Conservation (phyloP, 2,888 invertebrate species). For the Nemapogon koenigi region DNA sequence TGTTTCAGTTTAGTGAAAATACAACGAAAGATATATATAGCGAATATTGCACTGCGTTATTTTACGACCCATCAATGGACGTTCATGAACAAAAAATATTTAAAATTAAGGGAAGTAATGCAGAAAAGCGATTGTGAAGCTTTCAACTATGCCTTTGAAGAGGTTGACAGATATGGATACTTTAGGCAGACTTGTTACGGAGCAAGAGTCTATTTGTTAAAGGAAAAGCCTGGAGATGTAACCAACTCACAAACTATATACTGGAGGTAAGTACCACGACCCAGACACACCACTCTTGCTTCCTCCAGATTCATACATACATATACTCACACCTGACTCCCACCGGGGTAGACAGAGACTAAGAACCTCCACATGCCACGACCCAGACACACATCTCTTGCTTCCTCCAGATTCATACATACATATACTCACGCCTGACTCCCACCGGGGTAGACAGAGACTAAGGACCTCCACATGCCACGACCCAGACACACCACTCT, state of each 20-base stretch:
- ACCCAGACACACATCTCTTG: no score
- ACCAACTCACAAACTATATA: background rate
- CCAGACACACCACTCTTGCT: no score
- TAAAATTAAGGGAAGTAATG: conserved; percentile 40
- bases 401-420: no score
- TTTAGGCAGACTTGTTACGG: background rate
- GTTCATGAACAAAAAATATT: conserved; percentile 64
- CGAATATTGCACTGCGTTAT: conserved; percentile 69
- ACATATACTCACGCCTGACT: no score
- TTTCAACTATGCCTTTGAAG: conserved; percentile 59
- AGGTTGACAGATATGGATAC: conserved; percentile 14
- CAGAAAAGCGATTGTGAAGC: conserved; percentile 37
- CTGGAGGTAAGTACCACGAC: no score
- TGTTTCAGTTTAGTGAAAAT: conserved; percentile 68
- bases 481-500: no score
- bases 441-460: no score
- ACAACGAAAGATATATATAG: conserved; percentile 72
- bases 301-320: no score
- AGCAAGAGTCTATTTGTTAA: conserved; percentile 1
- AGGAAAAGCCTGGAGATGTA: background rate
- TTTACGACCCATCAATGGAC: conserved; percentile 75
- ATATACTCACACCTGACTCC: no score
- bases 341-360: no score
- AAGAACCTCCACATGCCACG: no score
- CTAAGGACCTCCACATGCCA: no score